These are phyloP conservation scores for Odontamblyopus rebecca DNA, from an alignment of 2,797 vertebrate species.

Conservation along the genomic window DNA sequence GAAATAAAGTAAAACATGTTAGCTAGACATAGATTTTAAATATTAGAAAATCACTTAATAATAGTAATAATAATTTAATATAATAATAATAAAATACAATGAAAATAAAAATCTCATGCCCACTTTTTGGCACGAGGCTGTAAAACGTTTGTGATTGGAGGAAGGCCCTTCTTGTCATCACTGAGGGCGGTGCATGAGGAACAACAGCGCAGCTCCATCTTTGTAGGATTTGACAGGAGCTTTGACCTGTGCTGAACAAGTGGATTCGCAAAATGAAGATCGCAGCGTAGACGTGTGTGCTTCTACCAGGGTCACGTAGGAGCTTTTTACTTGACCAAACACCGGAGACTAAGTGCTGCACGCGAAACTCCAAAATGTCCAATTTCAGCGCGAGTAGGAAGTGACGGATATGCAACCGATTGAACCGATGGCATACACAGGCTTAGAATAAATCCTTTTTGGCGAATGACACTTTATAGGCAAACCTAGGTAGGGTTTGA, in stretches of 20 bases:
- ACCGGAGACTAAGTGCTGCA: conserved; percentile 23
- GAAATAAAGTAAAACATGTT: background rate
- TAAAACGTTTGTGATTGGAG: conserved; percentile 59
- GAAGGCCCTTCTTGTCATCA: conserved; percentile 39
- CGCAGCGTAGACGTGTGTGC: conserved; percentile 35
- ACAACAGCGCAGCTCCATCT: conserved; percentile 76
- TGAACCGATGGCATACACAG: conserved; percentile 65
- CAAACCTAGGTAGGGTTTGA: conserved; percentile 54
- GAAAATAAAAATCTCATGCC: background rate
- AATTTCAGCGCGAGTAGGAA: conserved; percentile 49
- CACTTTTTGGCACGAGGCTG: background rate
- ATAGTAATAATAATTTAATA: background rate
- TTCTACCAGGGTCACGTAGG: conserved; percentile 25
- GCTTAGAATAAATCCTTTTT: conserved; percentile 70
- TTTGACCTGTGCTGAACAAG: conserved; percentile 70
- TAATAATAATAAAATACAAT: background rate
- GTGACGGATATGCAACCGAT: conserved; percentile 45
- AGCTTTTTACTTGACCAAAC: conserved; percentile 19
- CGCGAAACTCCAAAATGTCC: conserved; percentile 49
- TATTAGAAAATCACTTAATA: background rate
- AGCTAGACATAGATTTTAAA: background rate
- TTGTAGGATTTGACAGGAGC: conserved; percentile 79
- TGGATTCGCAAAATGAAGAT: conserved; percentile 46
- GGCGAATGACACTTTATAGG: conserved; percentile 72
- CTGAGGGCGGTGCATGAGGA: conserved; percentile 63